Evolutionary conservation across 2,797 vertebrate species (phyloP), one percentile per base, ranked within the genome.

Genomic region (Australoheros facetus): DNA sequence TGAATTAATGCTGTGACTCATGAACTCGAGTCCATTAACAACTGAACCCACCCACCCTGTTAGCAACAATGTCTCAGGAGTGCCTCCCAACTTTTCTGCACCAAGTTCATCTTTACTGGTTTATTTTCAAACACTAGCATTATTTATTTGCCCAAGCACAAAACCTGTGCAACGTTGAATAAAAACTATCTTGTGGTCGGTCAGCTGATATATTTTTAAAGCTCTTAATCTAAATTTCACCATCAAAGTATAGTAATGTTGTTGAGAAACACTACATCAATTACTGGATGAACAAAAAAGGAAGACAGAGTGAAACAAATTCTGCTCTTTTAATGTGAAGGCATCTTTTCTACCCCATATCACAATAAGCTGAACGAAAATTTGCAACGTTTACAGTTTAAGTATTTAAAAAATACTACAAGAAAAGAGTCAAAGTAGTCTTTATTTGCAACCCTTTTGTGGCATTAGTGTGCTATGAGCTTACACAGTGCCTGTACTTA

Each of bases 1-100:
- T 78, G 80, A 82, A 82, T 10, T 39, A 56, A 85, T 77, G 75
- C 72, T 39, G 77, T 93, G 90, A 93, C 81, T 93, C 88, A 90
- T 57, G 79, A 59, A 71, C 73, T 34, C 16, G 23, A 76, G 81
- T 80, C 81, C 80, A 88, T 90, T 81, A 88, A 87, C 78, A 75
- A 80, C 75, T 82, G 84, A 72, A 54, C 56, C 79, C 85, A 82
- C 92, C 84, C 84, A 73, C 82, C 72, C 81, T 32, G 59, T 70
- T 73, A 59, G 75, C 79, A 89, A 73, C 87, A 81, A 30, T 13
- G 53, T 79, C 81, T 86, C 82, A 72, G 82, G 83, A 82, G 48
- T 1, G 26, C 14, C 66, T 57, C 4, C 5, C 71, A 71, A 75
- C 76, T 73, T 73, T 57, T 73, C 48, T 60, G 64, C 60, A 19